Base-by-base conservation (phyloP, 1,140 invertebrate genomes). In the Drosophila bocki region DNA sequence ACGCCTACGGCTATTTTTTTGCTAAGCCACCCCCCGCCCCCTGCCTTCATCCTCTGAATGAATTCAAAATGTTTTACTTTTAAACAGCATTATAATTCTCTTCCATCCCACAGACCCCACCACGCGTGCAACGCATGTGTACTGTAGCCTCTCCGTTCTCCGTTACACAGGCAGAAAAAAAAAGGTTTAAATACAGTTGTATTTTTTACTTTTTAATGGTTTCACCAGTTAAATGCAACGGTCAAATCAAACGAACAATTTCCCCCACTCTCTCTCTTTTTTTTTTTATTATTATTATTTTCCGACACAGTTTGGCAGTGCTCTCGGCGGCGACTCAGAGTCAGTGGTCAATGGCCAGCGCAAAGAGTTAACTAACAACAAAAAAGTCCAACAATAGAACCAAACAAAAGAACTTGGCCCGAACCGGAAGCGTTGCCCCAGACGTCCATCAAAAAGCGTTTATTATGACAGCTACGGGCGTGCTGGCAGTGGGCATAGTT, bases 361-460 rank as follows among this genome's bases (percentile, higher is more conserved):
- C 32, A 29, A 62, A 62, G 44, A 67, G 47, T 37, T 41, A 67
- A 44, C 29, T 41, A 7, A 22, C 22, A 26, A 26, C 4, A 17
- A 68, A 48, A 33, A 47, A 22, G n/a, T 37, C 4, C 51, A 64
- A 57, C 39, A 39, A 62, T 44, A 11, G 12, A 15, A 42, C 45
- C 17, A 8, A 37, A 39, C 45, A 53, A 47, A 47, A 42, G 11
- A 48, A 50, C 41, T 32, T 51, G 61, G 60, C 42, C 15, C 44
- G 42, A 68, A 79, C 84, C 84, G 83, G 83, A 88, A 88, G 68
- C 77, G 53, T 88, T 83, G 76, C 67, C 71, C 75, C 82, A 77
- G 80, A 65, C 63, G 57, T 70, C 75, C 58, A 64, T 50, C 45
- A 53, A 42, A 68, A 37, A 60, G 17, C 56, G 37, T 58, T 67